Conservation (phyloP, 2,113 vertebrate species). For the Phyllopteryx taeniolatus region DNA sequence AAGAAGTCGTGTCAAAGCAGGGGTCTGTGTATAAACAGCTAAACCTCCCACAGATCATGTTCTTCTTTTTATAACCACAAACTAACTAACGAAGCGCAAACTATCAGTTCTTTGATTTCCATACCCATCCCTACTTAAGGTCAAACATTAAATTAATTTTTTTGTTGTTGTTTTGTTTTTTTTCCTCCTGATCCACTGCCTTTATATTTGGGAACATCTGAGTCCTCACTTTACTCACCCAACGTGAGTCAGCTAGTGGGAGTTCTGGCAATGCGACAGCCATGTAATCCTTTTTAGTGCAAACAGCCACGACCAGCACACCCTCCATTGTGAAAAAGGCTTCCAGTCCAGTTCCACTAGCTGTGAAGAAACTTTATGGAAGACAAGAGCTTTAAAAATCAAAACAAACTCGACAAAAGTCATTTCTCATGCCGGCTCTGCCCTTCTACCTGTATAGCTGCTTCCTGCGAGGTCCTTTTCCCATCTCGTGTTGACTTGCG, state of each 20-base stretch:
- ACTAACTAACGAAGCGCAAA: neutral
- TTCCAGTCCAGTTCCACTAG: constrained; percentile 88
- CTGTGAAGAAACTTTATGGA: constrained; percentile 85
- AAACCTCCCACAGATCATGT: neutral
- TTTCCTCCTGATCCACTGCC: neutral
- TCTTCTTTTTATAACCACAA: neutral
- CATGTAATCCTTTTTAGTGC: constrained; percentile 96
- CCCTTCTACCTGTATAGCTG: constrained; percentile 89
- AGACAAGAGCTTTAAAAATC: constrained; percentile 4
- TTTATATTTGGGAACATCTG: constrained; percentile 21
- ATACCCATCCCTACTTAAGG: neutral
- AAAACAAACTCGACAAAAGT: neutral
- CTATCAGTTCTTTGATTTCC: neutral
- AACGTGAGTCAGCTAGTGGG: constrained; percentile 80
- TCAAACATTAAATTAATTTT: constrained; percentile 5
- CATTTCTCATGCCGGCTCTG: neutral
- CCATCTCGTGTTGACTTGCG: constrained; percentile 54
- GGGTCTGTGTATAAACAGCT: too few species aligned
- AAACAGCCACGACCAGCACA: constrained; percentile 91
- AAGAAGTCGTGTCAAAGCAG: too few species aligned
- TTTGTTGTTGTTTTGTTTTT: too few species aligned
- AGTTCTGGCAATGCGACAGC: constrained; percentile 81
- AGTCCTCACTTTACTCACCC: constrained; percentile 77
- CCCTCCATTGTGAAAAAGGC: constrained; percentile 90
- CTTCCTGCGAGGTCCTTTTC: constrained; percentile 82